These are phyloP conservation scores for Phalangium opilio DNA, from an alignment of 2,888 invertebrate genomes.

Conservation along the genomic window DNA sequence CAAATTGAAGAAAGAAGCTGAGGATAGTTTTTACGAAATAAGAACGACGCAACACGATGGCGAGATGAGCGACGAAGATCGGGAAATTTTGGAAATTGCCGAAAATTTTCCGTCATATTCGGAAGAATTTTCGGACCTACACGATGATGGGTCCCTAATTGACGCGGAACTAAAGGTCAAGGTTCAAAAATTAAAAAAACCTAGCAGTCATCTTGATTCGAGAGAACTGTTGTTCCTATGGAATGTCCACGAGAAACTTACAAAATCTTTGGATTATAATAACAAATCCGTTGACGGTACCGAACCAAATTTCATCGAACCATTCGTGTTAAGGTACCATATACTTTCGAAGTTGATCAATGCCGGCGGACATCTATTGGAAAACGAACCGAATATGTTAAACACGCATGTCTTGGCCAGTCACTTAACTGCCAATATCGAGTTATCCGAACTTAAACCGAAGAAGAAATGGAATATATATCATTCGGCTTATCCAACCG, in stretches of 20 bases:
- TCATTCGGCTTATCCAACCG: constrained; percentile 59
- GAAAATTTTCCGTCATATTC: constrained; percentile 32
- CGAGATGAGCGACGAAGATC: constrained; percentile 30
- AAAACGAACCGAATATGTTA: too few species aligned
- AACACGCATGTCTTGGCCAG: too few species aligned
- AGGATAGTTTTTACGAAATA: constrained; percentile 46
- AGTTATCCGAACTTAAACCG: not conserved
- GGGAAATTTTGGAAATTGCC: constrained; percentile 27
- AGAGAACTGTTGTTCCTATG: not conserved
- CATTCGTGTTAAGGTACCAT: too few species aligned
- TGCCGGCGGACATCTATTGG: too few species aligned
- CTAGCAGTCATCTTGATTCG: too few species aligned
- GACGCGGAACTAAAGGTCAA: constrained; percentile 9
- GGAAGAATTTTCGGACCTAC: constrained; percentile 30
- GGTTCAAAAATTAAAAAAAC: too few species aligned
- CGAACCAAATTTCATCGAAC: not conserved
- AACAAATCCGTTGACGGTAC: not conserved
- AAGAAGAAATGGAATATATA: constrained; percentile 42
- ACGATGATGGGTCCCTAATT: constrained; percentile 23
- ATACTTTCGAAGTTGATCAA: too few species aligned
- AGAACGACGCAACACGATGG: constrained; percentile 27
- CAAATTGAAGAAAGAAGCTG: constrained; percentile 23
- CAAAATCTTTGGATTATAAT: not conserved
- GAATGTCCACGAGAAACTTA: not conserved
- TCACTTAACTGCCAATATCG: not conserved